Percentiles rank a stretch among this genome's conserved stretches.
phyloP scores from a whole-genome alignment of 2,113 vertebrate genomes.

The Otus sunia region DNA sequence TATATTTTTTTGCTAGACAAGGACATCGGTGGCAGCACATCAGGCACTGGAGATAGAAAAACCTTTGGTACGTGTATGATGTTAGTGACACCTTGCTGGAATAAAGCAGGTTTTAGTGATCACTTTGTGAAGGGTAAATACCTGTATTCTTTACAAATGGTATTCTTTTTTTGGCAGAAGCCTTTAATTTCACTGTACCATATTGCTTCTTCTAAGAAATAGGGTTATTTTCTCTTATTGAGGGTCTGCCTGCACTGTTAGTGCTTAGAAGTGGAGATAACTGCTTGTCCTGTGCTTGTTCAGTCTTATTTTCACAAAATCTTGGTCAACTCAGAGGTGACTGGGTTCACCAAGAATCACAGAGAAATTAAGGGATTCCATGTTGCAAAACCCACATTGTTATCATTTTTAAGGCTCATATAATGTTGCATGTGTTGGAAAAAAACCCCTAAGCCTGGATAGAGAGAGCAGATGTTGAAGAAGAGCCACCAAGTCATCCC shows the following conservation, averaged over 20 bases:
- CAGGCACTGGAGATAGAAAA: background rate
- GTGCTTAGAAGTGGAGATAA: background rate
- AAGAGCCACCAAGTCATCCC: background rate
- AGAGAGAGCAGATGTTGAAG: background rate
- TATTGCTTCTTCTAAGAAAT: background rate
- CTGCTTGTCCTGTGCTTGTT: background rate
- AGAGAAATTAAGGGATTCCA: background rate
- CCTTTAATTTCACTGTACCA: background rate
- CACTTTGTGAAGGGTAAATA: background rate
- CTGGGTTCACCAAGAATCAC: background rate
- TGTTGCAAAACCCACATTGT: background rate
- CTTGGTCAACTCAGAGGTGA: background rate
- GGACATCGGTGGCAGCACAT: background rate
- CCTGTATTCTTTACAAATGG: background rate
- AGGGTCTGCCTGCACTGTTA: background rate
- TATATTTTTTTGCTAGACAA: background rate
- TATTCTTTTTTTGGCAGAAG: background rate
- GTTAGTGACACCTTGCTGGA: background rate
- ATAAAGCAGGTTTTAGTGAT: background rate
- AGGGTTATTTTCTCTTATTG: background rate
- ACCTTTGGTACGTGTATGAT: background rate
- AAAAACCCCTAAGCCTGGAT: background rate
- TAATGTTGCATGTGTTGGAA: accelerated
- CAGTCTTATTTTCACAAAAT: background rate
- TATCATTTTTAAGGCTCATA: accelerated